phyloP scores from a whole-genome alignment of 1,140 invertebrate species.

The Bicyclus anynana region DNA sequence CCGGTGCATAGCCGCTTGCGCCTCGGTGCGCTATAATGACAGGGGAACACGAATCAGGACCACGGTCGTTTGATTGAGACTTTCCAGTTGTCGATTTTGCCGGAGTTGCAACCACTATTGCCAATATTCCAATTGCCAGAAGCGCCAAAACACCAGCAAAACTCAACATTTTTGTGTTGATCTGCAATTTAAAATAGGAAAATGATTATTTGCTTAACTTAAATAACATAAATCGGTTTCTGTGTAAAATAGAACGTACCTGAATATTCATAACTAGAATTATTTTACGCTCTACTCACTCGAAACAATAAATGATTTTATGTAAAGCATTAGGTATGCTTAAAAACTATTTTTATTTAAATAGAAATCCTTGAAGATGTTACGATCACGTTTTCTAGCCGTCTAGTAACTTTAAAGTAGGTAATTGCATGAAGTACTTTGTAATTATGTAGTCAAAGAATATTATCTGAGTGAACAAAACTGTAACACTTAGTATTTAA shows the following conservation, averaged over 20 bases:
- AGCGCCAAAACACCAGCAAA: conserved; percentile 17
- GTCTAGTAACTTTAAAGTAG: neutral
- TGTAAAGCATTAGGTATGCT: no score
- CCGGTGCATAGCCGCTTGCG: conserved; percentile 63
- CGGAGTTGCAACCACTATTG: conserved; percentile 17
- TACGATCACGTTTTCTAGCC: neutral
- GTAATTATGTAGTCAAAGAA: neutral
- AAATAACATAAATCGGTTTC: no score
- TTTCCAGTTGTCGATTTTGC: neutral
- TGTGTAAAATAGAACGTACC: neutral
- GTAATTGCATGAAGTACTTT: no score
- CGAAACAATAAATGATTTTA: neutral
- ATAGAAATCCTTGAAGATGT: neutral
- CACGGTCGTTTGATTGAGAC: conserved; percentile 1
- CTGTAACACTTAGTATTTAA: neutral
- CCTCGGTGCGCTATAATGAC: conserved; percentile 61
- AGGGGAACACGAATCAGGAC: conserved; percentile 44
- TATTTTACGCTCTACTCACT: neutral
- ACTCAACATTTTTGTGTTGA: conserved; percentile 14
- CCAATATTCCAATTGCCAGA: conserved; percentile 11
- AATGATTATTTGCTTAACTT: neutral
- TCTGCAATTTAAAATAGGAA: conserved; percentile 18
- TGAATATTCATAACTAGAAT: neutral
- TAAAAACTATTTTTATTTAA: no score
- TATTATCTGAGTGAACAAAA: neutral